A percentile compares a stretch with the other conserved stretches of the same genome.
phyloP scores from a whole-genome alignment of 2,113 vertebrate genomes.

The Gnathonemus echidnorhynchus region DNA sequence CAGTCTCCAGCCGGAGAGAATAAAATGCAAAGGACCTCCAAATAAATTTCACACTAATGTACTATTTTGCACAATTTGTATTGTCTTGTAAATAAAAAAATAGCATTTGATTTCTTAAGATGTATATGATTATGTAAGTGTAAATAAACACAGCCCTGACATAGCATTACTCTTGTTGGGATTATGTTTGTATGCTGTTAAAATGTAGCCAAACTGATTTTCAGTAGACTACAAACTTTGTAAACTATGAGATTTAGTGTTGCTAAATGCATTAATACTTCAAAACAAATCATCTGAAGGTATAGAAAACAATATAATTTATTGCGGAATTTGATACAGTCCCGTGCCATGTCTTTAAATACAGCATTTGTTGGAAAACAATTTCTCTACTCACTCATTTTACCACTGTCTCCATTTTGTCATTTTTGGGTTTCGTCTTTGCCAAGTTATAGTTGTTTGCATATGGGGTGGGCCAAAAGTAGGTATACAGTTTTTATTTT shows the following conservation, averaged over 20 bases:
- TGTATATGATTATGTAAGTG: constrained; percentile 44
- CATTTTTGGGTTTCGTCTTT: neutral
- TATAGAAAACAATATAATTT: neutral
- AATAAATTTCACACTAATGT: constrained; percentile 43
- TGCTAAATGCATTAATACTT: neutral
- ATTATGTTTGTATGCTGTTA: constrained; percentile 2
- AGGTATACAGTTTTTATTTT: too few species aligned
- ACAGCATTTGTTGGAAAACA: neutral
- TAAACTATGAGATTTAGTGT: neutral
- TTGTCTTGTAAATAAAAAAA: constrained; percentile 47
- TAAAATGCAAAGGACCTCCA: constrained; percentile 43
- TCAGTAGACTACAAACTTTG: neutral
- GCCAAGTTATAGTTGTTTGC: neutral
- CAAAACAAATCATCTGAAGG: neutral
- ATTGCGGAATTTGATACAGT: neutral
- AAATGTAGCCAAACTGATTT: neutral
- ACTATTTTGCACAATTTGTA: constrained; percentile 55
- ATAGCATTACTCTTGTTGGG: constrained; percentile 12
- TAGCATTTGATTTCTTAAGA: constrained; percentile 42
- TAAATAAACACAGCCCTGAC: constrained; percentile 51
- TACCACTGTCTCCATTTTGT: neutral
- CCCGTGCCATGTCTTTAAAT: neutral
- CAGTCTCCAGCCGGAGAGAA: constrained; percentile 49
- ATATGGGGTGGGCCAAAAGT: too few species aligned
- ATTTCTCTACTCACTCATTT: neutral